Conservation (phyloP, 64 coral and sea anemone genomes). For the Montipora sp. region DNA sequence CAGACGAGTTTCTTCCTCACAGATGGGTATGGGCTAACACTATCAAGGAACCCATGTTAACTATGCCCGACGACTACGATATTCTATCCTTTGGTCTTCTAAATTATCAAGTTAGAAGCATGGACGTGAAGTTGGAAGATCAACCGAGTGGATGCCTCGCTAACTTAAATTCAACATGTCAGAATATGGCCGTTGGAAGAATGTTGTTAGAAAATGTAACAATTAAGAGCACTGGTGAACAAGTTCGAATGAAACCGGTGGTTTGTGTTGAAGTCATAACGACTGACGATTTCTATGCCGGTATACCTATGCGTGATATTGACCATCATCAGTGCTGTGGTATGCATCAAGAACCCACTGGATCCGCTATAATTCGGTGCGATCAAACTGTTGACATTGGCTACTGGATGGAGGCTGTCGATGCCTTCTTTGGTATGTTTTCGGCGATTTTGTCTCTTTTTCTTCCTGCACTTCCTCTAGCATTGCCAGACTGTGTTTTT, state of each 20-base stretch:
- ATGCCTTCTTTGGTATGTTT: no score
- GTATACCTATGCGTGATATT: no score
- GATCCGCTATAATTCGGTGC: no score
- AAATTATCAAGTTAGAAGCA: background rate
- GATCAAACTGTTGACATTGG: no score
- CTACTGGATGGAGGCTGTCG: no score
- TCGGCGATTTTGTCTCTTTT: background rate
- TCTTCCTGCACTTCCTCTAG: background rate
- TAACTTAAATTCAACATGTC: background rate
- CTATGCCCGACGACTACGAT: background rate
- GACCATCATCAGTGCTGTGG: no score
- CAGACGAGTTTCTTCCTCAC: background rate
- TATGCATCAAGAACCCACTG: no score
- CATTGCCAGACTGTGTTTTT: slow-evolving; percentile 5
- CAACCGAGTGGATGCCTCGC: slow-evolving; percentile 17
- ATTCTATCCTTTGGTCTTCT: background rate
- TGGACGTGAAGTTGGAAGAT: background rate
- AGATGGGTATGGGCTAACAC: slow-evolving; percentile 15
- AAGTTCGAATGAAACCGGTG: no score
- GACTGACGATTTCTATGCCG: no score
- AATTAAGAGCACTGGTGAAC: no score
- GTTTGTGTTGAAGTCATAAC: no score
- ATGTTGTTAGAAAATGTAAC: background rate
- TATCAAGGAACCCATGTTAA: background rate
- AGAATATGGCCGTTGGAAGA: background rate